Evolutionary conservation across 2,888 invertebrate genomes (phyloP).

Genomic region (Laspeyria flexula): DNA sequence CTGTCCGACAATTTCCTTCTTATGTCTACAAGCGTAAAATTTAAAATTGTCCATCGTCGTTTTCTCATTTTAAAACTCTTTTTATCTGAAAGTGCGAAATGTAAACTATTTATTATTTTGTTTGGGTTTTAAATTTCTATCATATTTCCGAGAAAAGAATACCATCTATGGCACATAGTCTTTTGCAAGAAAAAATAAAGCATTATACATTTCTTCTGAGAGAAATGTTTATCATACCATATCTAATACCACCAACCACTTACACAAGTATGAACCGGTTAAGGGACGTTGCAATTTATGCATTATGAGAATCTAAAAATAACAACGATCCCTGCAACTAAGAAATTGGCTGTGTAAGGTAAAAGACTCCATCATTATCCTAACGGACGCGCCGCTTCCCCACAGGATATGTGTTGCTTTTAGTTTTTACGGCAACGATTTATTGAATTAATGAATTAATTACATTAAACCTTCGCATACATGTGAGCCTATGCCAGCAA

Average conservation of each 20-base stretch:
- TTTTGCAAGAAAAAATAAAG: neutral
- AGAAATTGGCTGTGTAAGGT: conserved; percentile 19
- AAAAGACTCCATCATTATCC: conserved; percentile 33
- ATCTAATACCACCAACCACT: conserved; percentile 18
- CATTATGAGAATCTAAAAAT: conserved; percentile 39
- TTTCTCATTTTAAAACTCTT: too few species aligned
- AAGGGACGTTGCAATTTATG: conserved; percentile 30
- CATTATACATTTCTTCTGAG: conserved; percentile 10
- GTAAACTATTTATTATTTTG: neutral
- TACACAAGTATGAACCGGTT: conserved; percentile 30
- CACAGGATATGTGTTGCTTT: conserved; percentile 27
- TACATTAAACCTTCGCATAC: too few species aligned
- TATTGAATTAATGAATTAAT: conserved; percentile 36
- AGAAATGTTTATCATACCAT: conserved; percentile 22
- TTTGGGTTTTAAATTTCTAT: neutral
- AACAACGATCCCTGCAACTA: conserved; percentile 15
- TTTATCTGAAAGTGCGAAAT: neutral
- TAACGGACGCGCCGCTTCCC: conserved; percentile 27
- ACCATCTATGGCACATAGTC: neutral
- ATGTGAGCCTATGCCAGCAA: too few species aligned
- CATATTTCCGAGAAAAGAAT: neutral
- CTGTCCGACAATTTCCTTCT: too few species aligned
- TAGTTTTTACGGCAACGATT: conserved; percentile 33
- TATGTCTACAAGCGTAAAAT: too few species aligned
- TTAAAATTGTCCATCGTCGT: too few species aligned